Percentiles rank a stretch among this genome's conserved stretches.
phyloP scores from a whole-genome alignment of 1,140 invertebrate species.

The Fragariocoptes setiger region DNA sequence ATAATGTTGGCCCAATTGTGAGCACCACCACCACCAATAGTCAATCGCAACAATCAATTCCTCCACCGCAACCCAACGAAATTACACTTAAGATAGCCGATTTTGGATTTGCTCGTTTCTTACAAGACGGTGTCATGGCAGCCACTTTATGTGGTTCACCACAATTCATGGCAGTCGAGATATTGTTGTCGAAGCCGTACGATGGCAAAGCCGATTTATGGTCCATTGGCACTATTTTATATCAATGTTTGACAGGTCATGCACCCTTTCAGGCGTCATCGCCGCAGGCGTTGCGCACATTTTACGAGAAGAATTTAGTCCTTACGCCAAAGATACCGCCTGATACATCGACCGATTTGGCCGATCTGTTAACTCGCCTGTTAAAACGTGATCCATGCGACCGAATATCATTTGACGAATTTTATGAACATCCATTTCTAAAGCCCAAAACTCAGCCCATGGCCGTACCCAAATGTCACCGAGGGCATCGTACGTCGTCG shows the following conservation, averaged over 20 bases:
- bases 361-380: conserved; percentile 41
- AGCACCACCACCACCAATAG: neutral
- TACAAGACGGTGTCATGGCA: conserved; percentile 96
- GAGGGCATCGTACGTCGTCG: neutral
- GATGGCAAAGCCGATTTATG: conserved; percentile 95
- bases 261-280: conserved; percentile 88
- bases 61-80: conserved; percentile 50
- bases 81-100: conserved; percentile 71
- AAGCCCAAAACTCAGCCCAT: conserved; percentile 12
- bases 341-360: conserved; percentile 58
- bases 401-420: conserved; percentile 73
- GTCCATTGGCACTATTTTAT: conserved; percentile 94
- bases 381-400: conserved; percentile 71
- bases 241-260: conserved; percentile 89
- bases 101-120: conserved; percentile 93
- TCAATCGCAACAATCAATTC: conserved; percentile 17
- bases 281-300: conserved; percentile 83
- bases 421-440: conserved; percentile 70
- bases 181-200: conserved; percentile 96
- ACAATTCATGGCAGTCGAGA: conserved; percentile 98
- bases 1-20: neutral
- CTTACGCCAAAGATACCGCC: conserved; percentile 76
- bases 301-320: conserved; percentile 87
- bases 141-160: conserved; percentile 94
- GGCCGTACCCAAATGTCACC: conserved; percentile 1